Evolutionary conservation across 1,140 invertebrate species (phyloP).

Genomic region (Cotesia typhae): DNA sequence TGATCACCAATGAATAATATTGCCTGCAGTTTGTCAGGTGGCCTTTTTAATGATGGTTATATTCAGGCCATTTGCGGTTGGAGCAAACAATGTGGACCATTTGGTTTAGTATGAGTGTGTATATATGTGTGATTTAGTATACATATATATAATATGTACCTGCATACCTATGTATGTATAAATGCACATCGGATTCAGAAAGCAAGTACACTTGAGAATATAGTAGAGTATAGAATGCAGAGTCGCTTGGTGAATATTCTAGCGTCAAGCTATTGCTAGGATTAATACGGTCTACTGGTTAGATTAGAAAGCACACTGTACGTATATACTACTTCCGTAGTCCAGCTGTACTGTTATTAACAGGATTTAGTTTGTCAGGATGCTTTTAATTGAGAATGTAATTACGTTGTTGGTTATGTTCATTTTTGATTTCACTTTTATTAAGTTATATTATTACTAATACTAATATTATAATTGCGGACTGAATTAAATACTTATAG

Average conservation of each 20-base stretch:
- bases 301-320: conserved; percentile 36
- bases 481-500: too few relatives aligned
- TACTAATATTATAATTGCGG: too few relatives aligned
- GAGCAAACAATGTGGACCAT: not conserved
- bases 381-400: conserved; percentile 24
- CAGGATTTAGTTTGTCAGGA: conserved; percentile 29
- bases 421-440: too few relatives aligned
- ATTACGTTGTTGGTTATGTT: not conserved
- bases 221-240: conserved; percentile 10
- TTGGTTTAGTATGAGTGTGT: not conserved
- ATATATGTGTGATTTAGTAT: not conserved
- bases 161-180: not conserved
- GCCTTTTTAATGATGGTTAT: conserved; percentile 10
- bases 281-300: conserved; percentile 40
- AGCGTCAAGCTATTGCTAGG: conserved; percentile 36
- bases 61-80: not conserved
- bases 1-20: not conserved
- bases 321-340: conserved; percentile 22
- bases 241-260: conserved; percentile 29
- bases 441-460: too few relatives aligned
- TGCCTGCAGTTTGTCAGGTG: not conserved
- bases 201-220: not conserved
- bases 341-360: conserved; percentile 37
- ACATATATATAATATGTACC: not conserved
- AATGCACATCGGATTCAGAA: not conserved